A percentile compares a stretch with the other conserved stretches of the same genome.
Conservation (phyloP, 2,797 vertebrate genomes). For the Lemur catta region DNA sequence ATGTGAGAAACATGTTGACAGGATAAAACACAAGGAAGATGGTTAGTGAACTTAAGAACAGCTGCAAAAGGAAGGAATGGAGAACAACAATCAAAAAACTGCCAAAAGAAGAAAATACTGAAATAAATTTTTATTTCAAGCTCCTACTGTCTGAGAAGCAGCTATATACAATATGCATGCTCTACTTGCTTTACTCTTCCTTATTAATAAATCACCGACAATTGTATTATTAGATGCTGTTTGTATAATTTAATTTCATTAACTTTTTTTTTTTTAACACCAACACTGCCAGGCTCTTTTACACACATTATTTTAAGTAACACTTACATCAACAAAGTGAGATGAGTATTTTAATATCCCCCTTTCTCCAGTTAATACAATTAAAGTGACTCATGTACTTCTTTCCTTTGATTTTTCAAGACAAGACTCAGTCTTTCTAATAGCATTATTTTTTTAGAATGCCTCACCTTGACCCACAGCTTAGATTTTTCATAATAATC, state of each 20-base stretch:
- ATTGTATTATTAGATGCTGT: neutral
- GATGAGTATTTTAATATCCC: neutral
- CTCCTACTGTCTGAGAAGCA: conserved; percentile 6
- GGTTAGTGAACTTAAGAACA: conserved; percentile 40
- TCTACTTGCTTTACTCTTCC: neutral
- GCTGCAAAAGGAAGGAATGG: neutral
- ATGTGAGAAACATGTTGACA: neutral
- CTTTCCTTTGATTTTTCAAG: conserved; percentile 9
- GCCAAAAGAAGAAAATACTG: conserved; percentile 42
- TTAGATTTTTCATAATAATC: neutral
- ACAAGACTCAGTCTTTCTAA: neutral
- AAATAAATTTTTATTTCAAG: neutral
- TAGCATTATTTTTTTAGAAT: neutral
- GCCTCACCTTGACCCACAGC: neutral
- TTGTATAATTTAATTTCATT: conserved; percentile 43
- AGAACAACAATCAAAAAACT: conserved; percentile 32
- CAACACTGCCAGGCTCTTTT: neutral
- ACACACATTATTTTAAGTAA: conserved; percentile 38
- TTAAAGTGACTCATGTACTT: neutral
- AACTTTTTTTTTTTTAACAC: neutral
- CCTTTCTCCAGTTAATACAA: neutral
- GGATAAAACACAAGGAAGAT: conserved; percentile 25
- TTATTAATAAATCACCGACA: conserved; percentile 14
- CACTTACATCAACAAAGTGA: neutral
- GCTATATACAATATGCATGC: neutral